Percentiles rank a stretch among this genome's conserved stretches.
Conservation (phyloP, 2,113 vertebrate species). For the Poicephalus meyeri region DNA sequence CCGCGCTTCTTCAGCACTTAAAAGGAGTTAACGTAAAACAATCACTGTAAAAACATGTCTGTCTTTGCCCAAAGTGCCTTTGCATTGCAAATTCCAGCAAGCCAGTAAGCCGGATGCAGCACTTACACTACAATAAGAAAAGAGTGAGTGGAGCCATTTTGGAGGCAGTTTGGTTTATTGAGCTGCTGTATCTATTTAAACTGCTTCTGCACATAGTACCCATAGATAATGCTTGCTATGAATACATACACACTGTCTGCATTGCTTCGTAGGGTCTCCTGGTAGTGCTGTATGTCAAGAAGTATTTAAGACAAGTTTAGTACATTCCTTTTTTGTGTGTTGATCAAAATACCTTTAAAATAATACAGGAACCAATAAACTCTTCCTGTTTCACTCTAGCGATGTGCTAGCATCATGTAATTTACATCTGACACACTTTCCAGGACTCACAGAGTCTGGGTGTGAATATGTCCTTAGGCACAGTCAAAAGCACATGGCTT, state of each 20-base stretch:
- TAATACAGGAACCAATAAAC: neutral
- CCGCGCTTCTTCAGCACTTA: neutral
- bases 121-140: neutral
- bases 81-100: neutral
- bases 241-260: neutral
- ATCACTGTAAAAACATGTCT: neutral
- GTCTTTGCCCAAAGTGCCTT: neutral
- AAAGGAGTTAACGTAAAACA: neutral
- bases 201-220: neutral
- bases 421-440: constrained; percentile 52
- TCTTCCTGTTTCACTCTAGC: constrained; percentile 21
- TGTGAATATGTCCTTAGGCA: constrained; percentile 30
- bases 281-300: neutral
- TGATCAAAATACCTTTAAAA: neutral
- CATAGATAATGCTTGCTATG: neutral
- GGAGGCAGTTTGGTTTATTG: neutral
- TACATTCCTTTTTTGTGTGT: neutral
- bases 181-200: neutral
- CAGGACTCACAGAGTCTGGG: constrained; percentile 47
- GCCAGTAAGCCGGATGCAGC: neutral
- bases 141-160: neutral
- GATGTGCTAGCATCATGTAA: constrained; percentile 49
- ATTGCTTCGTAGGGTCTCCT: neutral
- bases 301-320: neutral
- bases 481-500: neutral